A percentile compares a stretch with the other conserved stretches of the same genome.
These are phyloP conservation scores for Neogale vison DNA, from an alignment of 2,113 vertebrate species.

Conservation along the genomic window DNA sequence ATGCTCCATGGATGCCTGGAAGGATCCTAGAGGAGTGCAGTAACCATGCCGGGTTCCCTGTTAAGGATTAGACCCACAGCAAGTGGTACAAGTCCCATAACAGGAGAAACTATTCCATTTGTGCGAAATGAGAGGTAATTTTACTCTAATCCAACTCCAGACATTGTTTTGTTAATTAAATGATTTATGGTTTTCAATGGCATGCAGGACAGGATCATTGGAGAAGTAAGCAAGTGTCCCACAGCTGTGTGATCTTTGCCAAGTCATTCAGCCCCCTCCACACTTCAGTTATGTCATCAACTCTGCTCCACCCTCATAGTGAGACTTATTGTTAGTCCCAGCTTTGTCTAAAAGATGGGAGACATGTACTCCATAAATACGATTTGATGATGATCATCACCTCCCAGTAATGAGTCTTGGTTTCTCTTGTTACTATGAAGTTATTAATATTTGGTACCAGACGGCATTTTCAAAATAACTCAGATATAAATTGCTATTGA, in stretches of 20 bases:
- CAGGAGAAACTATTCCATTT: not conserved
- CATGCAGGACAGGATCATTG: not conserved
- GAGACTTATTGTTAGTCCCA: not conserved
- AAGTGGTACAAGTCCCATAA: not conserved
- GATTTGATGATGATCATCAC: not conserved
- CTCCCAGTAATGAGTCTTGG: not conserved
- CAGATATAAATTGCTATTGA: constrained; percentile 41
- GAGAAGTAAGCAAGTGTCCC: not conserved
- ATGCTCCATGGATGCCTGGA: not conserved
- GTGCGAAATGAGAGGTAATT: not conserved
- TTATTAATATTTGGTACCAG: constrained; percentile 67
- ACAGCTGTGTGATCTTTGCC: not conserved
- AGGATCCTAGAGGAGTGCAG: not conserved
- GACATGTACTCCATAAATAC: not conserved
- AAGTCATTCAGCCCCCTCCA: not conserved
- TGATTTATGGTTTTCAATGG: not conserved
- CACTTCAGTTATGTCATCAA: not conserved
- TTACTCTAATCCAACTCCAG: not conserved
- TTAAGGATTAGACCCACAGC: not conserved
- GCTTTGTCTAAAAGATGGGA: not conserved
- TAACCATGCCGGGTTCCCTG: not conserved
- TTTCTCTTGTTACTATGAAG: constrained; percentile 42
- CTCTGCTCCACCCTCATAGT: not conserved
- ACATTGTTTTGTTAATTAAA: not conserved
- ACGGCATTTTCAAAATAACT: constrained; percentile 64